Percentiles rank a stretch among this genome's conserved stretches.
These are phyloP conservation scores for Spodoptera exigua DNA, from an alignment of 2,888 invertebrate species.

Conservation along the genomic window DNA sequence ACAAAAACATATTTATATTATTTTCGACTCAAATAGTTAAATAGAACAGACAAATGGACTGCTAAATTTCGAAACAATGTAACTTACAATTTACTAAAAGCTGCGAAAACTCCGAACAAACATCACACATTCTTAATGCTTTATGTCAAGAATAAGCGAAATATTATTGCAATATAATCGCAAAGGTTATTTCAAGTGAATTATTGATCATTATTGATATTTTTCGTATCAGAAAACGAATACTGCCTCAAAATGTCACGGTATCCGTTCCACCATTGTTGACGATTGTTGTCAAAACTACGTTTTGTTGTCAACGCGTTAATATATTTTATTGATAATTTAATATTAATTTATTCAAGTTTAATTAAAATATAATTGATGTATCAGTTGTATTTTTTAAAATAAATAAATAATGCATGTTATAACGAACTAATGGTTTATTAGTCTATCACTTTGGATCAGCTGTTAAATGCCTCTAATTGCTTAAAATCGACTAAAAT, in stretches of 20 bases:
- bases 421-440: too few relatives aligned
- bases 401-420: not conserved
- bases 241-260: slow-evolving; percentile 85
- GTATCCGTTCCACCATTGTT: slow-evolving; percentile 88
- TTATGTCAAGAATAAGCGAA: slow-evolving; percentile 77
- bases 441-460: not conserved
- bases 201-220: slow-evolving; percentile 86
- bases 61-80: slow-evolving; percentile 85
- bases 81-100: slow-evolving; percentile 92
- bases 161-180: slow-evolving; percentile 84
- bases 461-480: not conserved
- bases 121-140: slow-evolving; percentile 95
- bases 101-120: slow-evolving; percentile 97
- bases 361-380: too few relatives aligned
- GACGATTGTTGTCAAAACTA: slow-evolving; percentile 86
- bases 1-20: slow-evolving; percentile 32
- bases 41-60: slow-evolving; percentile 66
- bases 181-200: slow-evolving; percentile 75
- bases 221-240: slow-evolving; percentile 86
- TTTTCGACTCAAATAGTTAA: slow-evolving; percentile 56
- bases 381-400: too few relatives aligned
- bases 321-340: slow-evolving; percentile 32
- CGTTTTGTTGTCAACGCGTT: slow-evolving; percentile 72
- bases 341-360: slow-evolving; percentile 35
- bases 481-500: slow-evolving; percentile 37